Evolutionary conservation across 2,113 vertebrate species (phyloP).

Genomic region (cat (Felis catus)): F.catus_Fca126_mat1.0 CM031420.1:65805501-65806000

Average conservation of each 20-base stretch:
- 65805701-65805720: neutral
- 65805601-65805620: neutral
- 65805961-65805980: neutral
- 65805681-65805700: slow-evolving; percentile 11
- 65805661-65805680: neutral
- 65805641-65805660: neutral
- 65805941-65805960: neutral
- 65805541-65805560: neutral
- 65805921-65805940: neutral
- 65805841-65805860: neutral
- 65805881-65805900: neutral
- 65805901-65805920: neutral
- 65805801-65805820: neutral
- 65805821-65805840: neutral
- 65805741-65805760: neutral
- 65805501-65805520: neutral
- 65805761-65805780: neutral
- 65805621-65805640: neutral
- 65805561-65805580: neutral
- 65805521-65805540: neutral
- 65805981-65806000: neutral
- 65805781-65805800: neutral
- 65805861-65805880: neutral
- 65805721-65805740: neutral
- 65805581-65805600: neutral